A percentile compares a stretch with the other conserved stretches of the same genome.
phyloP scores from a whole-genome alignment of 2,113 vertebrate species.

The Zapus hudsonius region DNA sequence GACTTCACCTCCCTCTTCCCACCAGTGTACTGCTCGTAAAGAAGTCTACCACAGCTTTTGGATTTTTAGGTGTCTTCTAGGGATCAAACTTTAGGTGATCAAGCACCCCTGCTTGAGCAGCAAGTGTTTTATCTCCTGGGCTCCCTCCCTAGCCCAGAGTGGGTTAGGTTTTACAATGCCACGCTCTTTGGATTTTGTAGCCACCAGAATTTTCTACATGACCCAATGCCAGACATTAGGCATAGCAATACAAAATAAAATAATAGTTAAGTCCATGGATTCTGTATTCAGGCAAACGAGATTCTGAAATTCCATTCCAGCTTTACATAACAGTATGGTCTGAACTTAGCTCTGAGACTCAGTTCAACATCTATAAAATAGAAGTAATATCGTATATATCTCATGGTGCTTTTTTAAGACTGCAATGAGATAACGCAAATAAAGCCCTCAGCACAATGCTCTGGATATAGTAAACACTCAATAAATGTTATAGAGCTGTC shows the following conservation, averaged over 20 bases:
- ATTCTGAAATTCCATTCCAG: constrained; percentile 33
- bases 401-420: constrained; percentile 42
- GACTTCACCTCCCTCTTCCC: too few relatives aligned
- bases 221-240: neutral
- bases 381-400: constrained; percentile 14
- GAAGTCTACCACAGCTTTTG: too few relatives aligned
- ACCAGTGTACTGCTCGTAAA: too few relatives aligned
- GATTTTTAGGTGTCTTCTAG: too few relatives aligned
- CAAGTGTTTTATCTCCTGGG: neutral
- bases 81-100: too few relatives aligned
- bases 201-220: neutral
- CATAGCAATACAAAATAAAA: neutral
- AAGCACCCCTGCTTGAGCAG: neutral
- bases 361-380: constrained; percentile 41
- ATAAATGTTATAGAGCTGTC: constrained; percentile 53
- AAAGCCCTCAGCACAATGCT: constrained; percentile 38
- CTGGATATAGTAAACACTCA: constrained; percentile 48
- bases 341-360: constrained; percentile 43
- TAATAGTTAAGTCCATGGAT: neutral
- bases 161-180: neutral
- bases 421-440: constrained; percentile 18
- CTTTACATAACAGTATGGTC: neutral
- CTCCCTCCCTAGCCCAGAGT: neutral
- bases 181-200: neutral
- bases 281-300: constrained; percentile 14